Evolutionary conservation across 2,113 vertebrate species (phyloP).

Genomic region (Takifugu bimaculatus): DNA sequence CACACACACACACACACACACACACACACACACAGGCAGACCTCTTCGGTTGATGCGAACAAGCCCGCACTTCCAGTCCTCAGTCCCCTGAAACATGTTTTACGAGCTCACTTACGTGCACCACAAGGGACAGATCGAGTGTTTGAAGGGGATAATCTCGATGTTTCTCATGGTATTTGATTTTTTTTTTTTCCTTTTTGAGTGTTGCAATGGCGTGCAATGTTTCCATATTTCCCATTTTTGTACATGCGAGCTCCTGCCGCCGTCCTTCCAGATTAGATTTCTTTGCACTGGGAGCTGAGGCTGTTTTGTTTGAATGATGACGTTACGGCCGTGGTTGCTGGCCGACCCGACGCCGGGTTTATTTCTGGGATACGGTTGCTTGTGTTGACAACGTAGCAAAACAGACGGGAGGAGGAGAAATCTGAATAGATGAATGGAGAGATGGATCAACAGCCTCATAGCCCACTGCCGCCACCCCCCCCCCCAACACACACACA

Average conservation of each 20-base stretch:
- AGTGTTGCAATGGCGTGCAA: constrained; percentile 54
- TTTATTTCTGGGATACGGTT: constrained; percentile 63
- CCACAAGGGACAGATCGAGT: constrained; percentile 35
- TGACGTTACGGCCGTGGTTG: constrained; percentile 45
- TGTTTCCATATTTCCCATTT: constrained; percentile 33
- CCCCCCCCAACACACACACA: too few relatives aligned
- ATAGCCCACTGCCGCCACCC: too few relatives aligned
- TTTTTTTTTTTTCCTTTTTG: neutral
- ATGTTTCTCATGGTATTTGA: constrained; percentile 25
- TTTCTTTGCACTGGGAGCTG: constrained; percentile 16
- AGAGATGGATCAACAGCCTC: neutral
- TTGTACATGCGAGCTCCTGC: constrained; percentile 19
- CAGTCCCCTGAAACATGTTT: constrained; percentile 43
- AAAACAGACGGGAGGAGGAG: constrained; percentile 42
- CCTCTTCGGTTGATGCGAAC: constrained; percentile 35
- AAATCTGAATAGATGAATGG: constrained; percentile 4
- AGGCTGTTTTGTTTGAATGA: constrained; percentile 33
- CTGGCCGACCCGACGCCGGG: constrained; percentile 35
- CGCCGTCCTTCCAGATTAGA: constrained; percentile 8
- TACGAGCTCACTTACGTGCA: constrained; percentile 52
- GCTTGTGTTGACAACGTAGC: constrained; percentile 61
- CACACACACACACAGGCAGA: constrained; percentile 51
- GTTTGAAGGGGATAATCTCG: constrained; percentile 38
- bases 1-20: constrained; percentile 20
- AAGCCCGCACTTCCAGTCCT: constrained; percentile 25